A percentile compares a stretch with the other conserved stretches of the same genome.
phyloP scores from a whole-genome alignment of 2,888 invertebrate genomes.

The Eupithecia pulchellata region DNA sequence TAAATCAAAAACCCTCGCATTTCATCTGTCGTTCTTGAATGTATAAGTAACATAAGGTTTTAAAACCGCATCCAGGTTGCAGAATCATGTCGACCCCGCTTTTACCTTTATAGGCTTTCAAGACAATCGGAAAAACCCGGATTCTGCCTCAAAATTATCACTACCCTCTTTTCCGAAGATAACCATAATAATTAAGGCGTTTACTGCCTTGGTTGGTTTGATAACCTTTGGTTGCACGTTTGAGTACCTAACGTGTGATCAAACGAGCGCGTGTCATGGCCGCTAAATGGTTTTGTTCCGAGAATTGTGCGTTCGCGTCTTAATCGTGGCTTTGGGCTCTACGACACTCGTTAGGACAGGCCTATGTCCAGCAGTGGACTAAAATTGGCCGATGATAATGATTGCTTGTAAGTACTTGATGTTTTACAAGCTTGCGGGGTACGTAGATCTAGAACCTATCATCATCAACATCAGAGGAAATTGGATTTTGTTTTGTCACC shows the following conservation, averaged over 20 bases:
- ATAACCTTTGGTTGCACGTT: not conserved
- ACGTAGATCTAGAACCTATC: too few relatives aligned
- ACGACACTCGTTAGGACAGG: not conserved
- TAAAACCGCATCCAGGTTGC: not conserved
- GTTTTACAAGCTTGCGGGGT: not conserved
- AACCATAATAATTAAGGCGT: not conserved
- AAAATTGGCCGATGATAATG: not conserved
- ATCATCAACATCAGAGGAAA: too few relatives aligned
- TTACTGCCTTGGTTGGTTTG: not conserved
- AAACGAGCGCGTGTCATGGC: not conserved
- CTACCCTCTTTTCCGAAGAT: not conserved
- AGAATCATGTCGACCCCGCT: not conserved
- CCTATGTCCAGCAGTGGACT: not conserved
- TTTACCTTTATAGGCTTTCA: not conserved
- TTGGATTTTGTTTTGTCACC: too few relatives aligned
- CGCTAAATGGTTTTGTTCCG: not conserved
- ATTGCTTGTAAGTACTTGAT: not conserved
- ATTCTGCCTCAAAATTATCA: not conserved
- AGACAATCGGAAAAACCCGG: not conserved
- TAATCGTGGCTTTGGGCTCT: not conserved
- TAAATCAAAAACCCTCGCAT: not conserved
- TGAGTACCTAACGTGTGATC: conserved; percentile 1
- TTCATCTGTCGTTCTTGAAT: too few relatives aligned
- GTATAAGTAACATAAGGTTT: not conserved
- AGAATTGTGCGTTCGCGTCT: not conserved